Base-by-base conservation (phyloP, 2,888 invertebrate genomes). In the Oligia strigilis region DNA sequence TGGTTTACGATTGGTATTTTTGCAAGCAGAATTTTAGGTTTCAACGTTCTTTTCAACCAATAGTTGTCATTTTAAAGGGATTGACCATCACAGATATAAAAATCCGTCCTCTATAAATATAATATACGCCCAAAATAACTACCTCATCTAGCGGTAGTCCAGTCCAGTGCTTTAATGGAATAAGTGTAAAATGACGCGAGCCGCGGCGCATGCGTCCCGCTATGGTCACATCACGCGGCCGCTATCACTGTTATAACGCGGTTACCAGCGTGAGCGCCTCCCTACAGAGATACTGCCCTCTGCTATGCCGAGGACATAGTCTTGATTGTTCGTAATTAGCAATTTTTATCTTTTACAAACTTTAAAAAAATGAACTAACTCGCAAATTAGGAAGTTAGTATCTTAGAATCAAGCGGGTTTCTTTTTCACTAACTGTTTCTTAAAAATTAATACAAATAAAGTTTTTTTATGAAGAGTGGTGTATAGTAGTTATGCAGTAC, bases 151-250 rank as follows among this genome's bases (percentile, higher is more conserved):
- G 88, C 87, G 88, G 84, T 79, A 82, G 82, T 83, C n/a, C 74
- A 77, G 83, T 79, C 82, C 82, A 83, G 77, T 80, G 78, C 82
- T 88, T 87, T 88, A 89, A 89, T 88, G 88, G 87, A 81, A 86
- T 91, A 89, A 90, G 91, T 93, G 90, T 91, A 89, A 91, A 91
- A 92, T 93, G 92, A 93, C 92, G 91, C 87, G 89, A 87, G 87
- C 78, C 77, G 81, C 85, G 78, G 81, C 85, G 80, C 81, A 83
- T 91, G 92, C 91, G 78, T 80, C 95, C 94, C 92, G 92, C 94
- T 96, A 95, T 95, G 96, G 96, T 93, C 93, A 94, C 93, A 94
- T 96, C 96, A 96, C 95, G 96, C 95, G 94, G 94, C 88, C 89
- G 91, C 93, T 95, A 95, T 95, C 95, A 94, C 93, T 95, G 95